Percentiles rank a stretch among this genome's conserved stretches.
Conservation (phyloP, 2,888 invertebrate genomes). For the Polyommatus icarus region DNA sequence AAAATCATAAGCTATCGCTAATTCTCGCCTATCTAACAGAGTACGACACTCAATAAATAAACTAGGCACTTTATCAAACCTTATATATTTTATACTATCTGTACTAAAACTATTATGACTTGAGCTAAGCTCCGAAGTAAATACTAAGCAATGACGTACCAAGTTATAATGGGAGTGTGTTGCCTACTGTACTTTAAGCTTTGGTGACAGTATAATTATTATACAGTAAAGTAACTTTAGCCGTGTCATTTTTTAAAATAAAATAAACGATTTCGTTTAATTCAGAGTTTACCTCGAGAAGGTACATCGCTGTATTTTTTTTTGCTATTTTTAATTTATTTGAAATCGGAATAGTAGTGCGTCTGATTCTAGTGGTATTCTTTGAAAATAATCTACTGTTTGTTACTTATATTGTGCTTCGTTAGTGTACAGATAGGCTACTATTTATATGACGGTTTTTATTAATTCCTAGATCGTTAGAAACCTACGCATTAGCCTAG, state of each 20-base stretch:
- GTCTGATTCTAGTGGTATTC: not conserved
- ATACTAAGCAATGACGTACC: not conserved
- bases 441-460: conserved; percentile 12
- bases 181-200: too few species aligned
- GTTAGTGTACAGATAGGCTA: not conserved
- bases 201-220: too few species aligned
- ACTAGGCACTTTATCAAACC: conserved; percentile 15
- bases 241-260: too few species aligned
- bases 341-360: too few species aligned
- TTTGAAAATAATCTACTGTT: not conserved
- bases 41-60: conserved; percentile 20
- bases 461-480: conserved; percentile 6
- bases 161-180: too few species aligned
- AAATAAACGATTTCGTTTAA: too few species aligned
- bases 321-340: too few species aligned
- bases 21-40: not conserved
- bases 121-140: not conserved
- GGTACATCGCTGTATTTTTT: too few species aligned
- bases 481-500: not conserved
- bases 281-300: too few species aligned
- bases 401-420: not conserved
- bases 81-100: not conserved
- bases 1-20: not conserved
- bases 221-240: too few species aligned
- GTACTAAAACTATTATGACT: not conserved